These are phyloP conservation scores for Ovibos moschatus DNA, from an alignment of 2,113 vertebrate species.

Conservation along the genomic window DNA sequence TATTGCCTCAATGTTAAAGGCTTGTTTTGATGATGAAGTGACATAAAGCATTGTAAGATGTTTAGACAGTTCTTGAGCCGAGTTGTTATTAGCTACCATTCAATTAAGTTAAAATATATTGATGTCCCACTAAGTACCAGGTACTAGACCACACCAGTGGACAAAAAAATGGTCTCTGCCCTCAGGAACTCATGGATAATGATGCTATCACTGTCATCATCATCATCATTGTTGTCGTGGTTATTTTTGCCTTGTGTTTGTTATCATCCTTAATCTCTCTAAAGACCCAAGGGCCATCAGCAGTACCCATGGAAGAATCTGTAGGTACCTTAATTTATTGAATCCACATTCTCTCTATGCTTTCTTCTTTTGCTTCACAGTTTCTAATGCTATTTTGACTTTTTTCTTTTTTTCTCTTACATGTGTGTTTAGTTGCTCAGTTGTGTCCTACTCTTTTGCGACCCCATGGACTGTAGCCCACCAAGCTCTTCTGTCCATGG, in stretches of 20 bases:
- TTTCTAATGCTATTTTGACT: not conserved
- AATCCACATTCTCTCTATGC: not conserved
- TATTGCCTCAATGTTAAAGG: not conserved
- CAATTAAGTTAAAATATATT: not conserved
- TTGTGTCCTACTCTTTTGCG: not conserved
- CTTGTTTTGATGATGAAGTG: not conserved
- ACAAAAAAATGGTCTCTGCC: not conserved
- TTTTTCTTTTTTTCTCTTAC: not conserved
- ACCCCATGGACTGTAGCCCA: not conserved
- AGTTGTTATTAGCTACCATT: not conserved
- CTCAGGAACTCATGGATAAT: not conserved
- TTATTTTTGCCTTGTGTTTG: not conserved
- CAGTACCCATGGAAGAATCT: not conserved
- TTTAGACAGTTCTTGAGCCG: not conserved
- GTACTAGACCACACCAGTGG: not conserved
- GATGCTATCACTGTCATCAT: not conserved
- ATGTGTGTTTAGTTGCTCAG: not conserved
- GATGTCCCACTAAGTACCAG: not conserved
- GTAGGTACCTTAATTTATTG: not conserved
- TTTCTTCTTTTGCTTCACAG: not conserved
- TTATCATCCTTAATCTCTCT: not conserved
- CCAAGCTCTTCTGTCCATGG: not conserved
- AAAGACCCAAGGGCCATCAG: not conserved
- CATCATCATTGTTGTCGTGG: not conserved
- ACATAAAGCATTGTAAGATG: not conserved